Percentiles rank a stretch among this genome's conserved stretches.
These are phyloP conservation scores for Watsonalla binaria DNA, from an alignment of 2,888 invertebrate genomes.

Conservation along the genomic window DNA sequence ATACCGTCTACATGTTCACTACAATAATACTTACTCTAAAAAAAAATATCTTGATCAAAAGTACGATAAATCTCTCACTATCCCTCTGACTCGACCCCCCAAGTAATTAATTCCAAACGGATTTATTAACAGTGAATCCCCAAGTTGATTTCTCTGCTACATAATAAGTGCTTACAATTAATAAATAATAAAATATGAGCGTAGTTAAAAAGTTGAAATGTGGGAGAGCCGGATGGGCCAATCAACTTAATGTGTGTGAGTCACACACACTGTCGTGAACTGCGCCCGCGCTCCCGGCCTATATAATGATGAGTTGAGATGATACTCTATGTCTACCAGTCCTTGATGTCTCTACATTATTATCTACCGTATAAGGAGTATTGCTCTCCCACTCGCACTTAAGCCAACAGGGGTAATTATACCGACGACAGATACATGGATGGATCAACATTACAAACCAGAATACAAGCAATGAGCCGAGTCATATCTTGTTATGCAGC, in stretches of 20 bases:
- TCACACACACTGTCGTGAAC: constrained; percentile 41
- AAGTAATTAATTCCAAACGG: too few species aligned
- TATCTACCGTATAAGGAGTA: constrained; percentile 22
- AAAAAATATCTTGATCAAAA: too few species aligned
- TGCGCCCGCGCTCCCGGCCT: constrained; percentile 40
- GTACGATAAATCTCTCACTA: too few species aligned
- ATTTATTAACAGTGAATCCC: too few species aligned
- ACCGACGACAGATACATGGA: constrained; percentile 19
- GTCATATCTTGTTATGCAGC: constrained; percentile 28
- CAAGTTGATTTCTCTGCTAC: not conserved
- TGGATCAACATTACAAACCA: constrained; percentile 26
- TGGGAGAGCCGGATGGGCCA: constrained; percentile 70
- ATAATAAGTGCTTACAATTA: not conserved
- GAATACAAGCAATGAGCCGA: constrained; percentile 22
- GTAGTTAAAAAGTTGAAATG: constrained; percentile 58
- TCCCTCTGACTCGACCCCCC: too few species aligned
- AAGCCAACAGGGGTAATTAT: constrained; percentile 15
- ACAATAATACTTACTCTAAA: too few species aligned
- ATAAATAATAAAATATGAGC: constrained; percentile 26
- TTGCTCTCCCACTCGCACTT: constrained; percentile 40
- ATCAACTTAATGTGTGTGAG: constrained; percentile 66
- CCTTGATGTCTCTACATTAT: constrained; percentile 14
- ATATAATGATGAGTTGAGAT: constrained; percentile 28
- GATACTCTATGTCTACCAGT: constrained; percentile 28
- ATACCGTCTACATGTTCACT: too few species aligned